These are phyloP conservation scores for Equus quagga DNA, from an alignment of 2,113 vertebrate species.

Conservation along the genomic window DNA sequence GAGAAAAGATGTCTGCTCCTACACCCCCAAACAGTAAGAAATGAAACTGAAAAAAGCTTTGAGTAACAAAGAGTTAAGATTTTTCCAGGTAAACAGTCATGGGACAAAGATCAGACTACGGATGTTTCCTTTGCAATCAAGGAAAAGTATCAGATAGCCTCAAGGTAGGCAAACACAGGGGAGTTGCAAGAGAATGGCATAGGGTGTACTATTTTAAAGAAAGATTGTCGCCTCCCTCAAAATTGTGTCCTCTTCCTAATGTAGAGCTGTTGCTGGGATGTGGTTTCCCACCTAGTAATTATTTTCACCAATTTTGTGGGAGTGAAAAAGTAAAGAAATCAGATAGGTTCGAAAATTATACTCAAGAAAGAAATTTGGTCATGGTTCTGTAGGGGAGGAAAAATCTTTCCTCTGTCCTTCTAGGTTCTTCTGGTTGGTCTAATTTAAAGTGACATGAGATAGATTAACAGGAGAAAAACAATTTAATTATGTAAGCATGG, in stretches of 20 bases:
- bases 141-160: background rate
- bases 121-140: background rate
- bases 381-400: background rate
- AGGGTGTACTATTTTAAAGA: too few species aligned
- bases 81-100: background rate
- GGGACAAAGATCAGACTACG: background rate
- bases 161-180: background rate
- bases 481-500: too few species aligned
- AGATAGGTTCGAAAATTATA: background rate
- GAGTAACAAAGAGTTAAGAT: background rate
- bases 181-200: background rate
- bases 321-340: background rate
- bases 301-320: too few species aligned
- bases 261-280: too few species aligned
- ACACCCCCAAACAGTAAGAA: background rate
- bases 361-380: background rate
- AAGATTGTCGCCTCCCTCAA: too few species aligned
- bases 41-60: background rate
- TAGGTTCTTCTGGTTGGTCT: too few species aligned
- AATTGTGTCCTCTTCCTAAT: too few species aligned
- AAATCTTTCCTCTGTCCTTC: too few species aligned
- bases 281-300: too few species aligned
- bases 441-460: too few species aligned
- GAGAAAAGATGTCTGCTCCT: background rate
- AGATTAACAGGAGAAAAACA: too few species aligned